A percentile compares a stretch with the other conserved stretches of the same genome.
Evolutionary conservation across 2,888 invertebrate genomes (phyloP).

Genomic region (Thereva nobilitata): DNA sequence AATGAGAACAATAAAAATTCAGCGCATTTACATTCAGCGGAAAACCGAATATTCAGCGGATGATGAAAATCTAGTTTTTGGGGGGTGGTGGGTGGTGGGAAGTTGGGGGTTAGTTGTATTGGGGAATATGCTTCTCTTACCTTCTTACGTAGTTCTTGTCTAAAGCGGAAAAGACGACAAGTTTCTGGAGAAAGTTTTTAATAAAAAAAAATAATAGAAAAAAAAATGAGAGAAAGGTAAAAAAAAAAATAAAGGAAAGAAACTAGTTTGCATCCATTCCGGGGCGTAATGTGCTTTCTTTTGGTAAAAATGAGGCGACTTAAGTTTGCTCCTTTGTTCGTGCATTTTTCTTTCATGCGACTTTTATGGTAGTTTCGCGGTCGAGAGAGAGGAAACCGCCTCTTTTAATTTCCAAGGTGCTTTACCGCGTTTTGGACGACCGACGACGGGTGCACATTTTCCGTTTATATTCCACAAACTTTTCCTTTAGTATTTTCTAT

Average conservation of each 20-base stretch:
- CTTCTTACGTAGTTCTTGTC: conserved; percentile 26
- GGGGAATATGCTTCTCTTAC: background rate
- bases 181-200: conserved; percentile 29
- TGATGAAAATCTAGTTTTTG: no score
- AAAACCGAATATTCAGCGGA: conserved; percentile 19
- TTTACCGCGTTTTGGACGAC: background rate
- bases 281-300: conserved; percentile 14
- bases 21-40: conserved; percentile 25
- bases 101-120: no score
- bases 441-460: background rate
- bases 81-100: no score
- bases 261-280: conserved; percentile 29
- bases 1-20: conserved; percentile 14
- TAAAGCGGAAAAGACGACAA: conserved; percentile 35
- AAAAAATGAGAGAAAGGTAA: no score
- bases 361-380: conserved; percentile 21
- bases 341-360: conserved; percentile 19
- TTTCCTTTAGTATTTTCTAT: background rate
- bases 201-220: conserved; percentile 17
- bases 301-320: conserved; percentile 24
- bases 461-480: background rate
- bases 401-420: conserved; percentile 22
- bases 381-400: conserved; percentile 5
- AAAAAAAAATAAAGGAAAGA: no score
- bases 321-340: conserved; percentile 25